These are phyloP conservation scores for Arothron firmamentum DNA, from an alignment of 2,113 vertebrate species.

Conservation along the genomic window DNA sequence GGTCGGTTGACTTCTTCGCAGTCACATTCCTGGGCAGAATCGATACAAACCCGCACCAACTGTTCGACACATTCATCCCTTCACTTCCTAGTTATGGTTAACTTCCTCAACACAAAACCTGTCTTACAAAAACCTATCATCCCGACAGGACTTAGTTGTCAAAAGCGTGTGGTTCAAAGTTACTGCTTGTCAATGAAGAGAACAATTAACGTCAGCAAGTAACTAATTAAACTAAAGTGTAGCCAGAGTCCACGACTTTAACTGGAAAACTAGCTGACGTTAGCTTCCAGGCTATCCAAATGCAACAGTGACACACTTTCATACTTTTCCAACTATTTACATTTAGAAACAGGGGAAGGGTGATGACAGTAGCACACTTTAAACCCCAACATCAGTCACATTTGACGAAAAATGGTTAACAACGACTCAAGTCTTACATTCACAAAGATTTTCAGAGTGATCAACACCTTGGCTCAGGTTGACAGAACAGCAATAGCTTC, in stretches of 20 bases:
- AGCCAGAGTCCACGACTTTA: slow-evolving; percentile 32
- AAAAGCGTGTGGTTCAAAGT: neutral
- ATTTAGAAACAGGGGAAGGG: neutral
- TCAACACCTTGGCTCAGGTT: slow-evolving; percentile 1
- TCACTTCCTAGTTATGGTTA: slow-evolving; percentile 51
- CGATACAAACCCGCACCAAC: neutral
- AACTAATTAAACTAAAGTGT: neutral
- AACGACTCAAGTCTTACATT: slow-evolving; percentile 9
- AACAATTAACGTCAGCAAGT: neutral
- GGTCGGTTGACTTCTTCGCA: no score
- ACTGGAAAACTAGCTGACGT: slow-evolving; percentile 9
- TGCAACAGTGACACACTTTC: neutral
- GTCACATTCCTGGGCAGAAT: no score
- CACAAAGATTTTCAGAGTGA: slow-evolving; percentile 24
- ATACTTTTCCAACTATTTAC: neutral
- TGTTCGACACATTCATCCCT: slow-evolving; percentile 12
- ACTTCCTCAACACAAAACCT: slow-evolving; percentile 38
- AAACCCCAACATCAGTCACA: slow-evolving; percentile 4
- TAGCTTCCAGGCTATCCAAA: slow-evolving; percentile 23
- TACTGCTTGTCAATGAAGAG: neutral
- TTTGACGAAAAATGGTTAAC: slow-evolving; percentile 14
- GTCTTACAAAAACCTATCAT: neutral
- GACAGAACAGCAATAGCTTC: slow-evolving; percentile 20
- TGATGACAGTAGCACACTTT: no score
- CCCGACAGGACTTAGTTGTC: neutral